phyloP scores from a whole-genome alignment of 2,113 vertebrate genomes.

The Brachypteracias leptosomus region DNA sequence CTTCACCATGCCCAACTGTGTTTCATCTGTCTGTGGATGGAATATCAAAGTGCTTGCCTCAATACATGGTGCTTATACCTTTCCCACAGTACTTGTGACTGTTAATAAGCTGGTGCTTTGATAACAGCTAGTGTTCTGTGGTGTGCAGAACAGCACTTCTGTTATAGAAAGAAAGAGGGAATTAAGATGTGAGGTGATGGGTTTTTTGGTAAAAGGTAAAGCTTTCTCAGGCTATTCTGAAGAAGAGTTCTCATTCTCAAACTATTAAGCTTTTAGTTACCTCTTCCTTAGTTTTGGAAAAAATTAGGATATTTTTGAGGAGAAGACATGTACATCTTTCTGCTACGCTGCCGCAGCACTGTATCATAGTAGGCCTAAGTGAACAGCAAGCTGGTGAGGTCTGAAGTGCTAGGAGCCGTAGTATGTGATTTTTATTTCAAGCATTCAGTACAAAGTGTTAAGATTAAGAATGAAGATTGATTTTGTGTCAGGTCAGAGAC shows the following conservation, averaged over 20 bases:
- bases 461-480: neutral
- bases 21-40: neutral
- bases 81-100: neutral
- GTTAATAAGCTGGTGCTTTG: neutral
- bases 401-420: neutral
- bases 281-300: neutral
- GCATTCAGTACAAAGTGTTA: neutral
- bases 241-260: neutral
- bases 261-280: neutral
- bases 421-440: neutral
- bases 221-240: neutral
- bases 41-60: neutral
- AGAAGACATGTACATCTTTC: neutral
- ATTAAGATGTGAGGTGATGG: neutral
- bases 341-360: neutral
- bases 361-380: neutral
- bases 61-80: neutral
- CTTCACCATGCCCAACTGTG: neutral
- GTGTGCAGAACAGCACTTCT: neutral
- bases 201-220: neutral
- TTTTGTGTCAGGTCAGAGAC: neutral
- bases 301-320: neutral
- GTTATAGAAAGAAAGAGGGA: neutral
- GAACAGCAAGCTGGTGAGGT: neutral
- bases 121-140: neutral